These are phyloP conservation scores for Parus major DNA, from an alignment of 2,113 vertebrate genomes.

Conservation along the genomic window DNA sequence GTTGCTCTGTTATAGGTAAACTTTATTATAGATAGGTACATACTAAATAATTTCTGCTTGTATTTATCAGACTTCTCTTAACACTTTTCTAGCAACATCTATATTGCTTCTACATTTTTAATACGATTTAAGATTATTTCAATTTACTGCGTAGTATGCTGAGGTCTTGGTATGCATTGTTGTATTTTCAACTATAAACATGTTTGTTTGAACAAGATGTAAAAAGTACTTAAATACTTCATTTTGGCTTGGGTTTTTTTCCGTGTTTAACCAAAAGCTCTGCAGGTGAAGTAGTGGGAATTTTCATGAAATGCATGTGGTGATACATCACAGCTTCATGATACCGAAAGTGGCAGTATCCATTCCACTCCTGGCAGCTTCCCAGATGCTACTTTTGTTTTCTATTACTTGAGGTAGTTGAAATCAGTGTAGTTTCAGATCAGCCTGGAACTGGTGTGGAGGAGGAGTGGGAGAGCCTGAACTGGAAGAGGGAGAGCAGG, in stretches of 20 bases:
- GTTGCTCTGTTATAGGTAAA: neutral
- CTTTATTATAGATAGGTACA: neutral
- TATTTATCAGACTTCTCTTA: neutral
- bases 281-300: neutral
- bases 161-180: neutral
- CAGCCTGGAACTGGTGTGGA: neutral
- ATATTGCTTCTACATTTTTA: neutral
- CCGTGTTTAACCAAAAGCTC: neutral
- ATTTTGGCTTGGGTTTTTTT: no score
- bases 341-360: neutral
- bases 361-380: neutral
- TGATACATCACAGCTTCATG: neutral
- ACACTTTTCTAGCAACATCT: neutral
- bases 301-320: neutral
- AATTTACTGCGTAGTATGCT: fast-evolving
- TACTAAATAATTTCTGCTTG: neutral
- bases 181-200: neutral
- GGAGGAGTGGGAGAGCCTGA: neutral
- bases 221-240: neutral
- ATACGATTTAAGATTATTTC: neutral
- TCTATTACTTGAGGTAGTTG: neutral
- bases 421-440: neutral
- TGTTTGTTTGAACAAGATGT: neutral
- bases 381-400: neutral
- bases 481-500: neutral